Evolutionary conservation across 1,140 invertebrate genomes (phyloP), one percentile per base, ranked within the genome.

Genomic region (Pogonomyrmex barbatus): DNA sequence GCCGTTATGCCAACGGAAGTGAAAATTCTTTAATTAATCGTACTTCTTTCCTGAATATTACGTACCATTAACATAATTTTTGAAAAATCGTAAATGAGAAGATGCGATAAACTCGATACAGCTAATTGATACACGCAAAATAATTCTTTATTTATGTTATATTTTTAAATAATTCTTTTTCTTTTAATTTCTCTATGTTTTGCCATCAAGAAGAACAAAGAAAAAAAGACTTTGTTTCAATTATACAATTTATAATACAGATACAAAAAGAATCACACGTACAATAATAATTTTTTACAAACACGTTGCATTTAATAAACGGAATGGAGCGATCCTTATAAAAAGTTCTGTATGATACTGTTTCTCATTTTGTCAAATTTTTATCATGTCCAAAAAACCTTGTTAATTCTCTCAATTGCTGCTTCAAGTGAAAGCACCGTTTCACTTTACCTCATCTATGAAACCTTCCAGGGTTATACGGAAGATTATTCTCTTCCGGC

Each of bases 361-460:
- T 5, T 3, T 62, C 42, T 60, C 3, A 58, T 76, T 79, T 10
- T 1, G 10, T 70, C 14, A 42, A 81, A 42, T 12, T 42, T 10
- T 6, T 12, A 10, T 75, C 73, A 2, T 12, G 17, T 60, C 8
- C 54, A 4, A 56, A 82, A 24, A 4, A 45, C 56, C 30, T 33
- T 39, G 60, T 52, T 42, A 14, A 39, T 63, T 17, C 1, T 42
- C 9, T 45, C 17, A 17, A 24, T 17, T 47, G 24, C 62, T 39
- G 39, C 52, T 75, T 73, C 45, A 33, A 83, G 90, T 89, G 90
- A 91, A 91, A 91, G 89, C 78, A 91, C 24, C 68, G 33, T 89
- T 90, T 86, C 77, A 89, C 81, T 73, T 68, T 33, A 62, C 83
- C 77, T 86, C 85, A 90, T 87, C 82, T 87, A 87, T 87, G 54